Conservation (phyloP, 2,113 vertebrate species). For the Lepus europaeus region DNA sequence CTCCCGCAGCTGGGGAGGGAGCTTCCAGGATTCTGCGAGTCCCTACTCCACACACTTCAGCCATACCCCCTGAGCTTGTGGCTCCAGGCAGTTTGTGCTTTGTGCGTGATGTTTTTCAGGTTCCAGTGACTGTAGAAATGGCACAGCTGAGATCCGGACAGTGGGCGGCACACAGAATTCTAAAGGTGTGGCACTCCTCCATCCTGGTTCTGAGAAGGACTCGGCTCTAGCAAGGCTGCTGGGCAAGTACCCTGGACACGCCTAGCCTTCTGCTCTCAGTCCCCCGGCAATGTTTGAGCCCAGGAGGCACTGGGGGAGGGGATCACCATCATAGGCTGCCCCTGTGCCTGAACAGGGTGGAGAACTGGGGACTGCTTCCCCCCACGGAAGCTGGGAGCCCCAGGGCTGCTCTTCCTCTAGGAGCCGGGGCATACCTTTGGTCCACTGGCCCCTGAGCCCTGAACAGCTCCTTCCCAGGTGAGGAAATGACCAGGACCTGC, state of each 20-base stretch:
- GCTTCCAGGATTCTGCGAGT: conserved; percentile 38
- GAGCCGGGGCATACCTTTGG: neutral
- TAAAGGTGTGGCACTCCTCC: conserved; percentile 78
- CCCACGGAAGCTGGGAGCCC: rapidly evolving
- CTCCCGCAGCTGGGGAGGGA: conserved; percentile 48
- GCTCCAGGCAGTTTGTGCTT: conserved; percentile 69
- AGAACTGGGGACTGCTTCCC: neutral
- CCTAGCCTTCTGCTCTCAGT: neutral
- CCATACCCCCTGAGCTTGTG: neutral
- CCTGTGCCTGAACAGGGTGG: neutral
- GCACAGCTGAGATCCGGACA: conserved; percentile 80
- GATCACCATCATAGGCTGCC: neutral
- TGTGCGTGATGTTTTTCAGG: conserved; percentile 16
- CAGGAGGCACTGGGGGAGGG: neutral
- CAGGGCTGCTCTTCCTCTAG: neutral
- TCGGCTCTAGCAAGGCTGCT: neutral
- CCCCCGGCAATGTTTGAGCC: neutral
- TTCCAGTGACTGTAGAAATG: conserved; percentile 84
- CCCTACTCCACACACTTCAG: conserved; percentile 40
- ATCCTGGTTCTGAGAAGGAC: conserved; percentile 77
- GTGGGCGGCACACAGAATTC: conserved; percentile 44
- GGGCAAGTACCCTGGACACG: neutral
- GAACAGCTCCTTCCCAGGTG: neutral
- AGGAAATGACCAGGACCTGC: conserved; percentile 77
- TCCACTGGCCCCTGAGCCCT: neutral